Conservation (phyloP, 2,113 vertebrate species). For the Urocolius indicus region DNA sequence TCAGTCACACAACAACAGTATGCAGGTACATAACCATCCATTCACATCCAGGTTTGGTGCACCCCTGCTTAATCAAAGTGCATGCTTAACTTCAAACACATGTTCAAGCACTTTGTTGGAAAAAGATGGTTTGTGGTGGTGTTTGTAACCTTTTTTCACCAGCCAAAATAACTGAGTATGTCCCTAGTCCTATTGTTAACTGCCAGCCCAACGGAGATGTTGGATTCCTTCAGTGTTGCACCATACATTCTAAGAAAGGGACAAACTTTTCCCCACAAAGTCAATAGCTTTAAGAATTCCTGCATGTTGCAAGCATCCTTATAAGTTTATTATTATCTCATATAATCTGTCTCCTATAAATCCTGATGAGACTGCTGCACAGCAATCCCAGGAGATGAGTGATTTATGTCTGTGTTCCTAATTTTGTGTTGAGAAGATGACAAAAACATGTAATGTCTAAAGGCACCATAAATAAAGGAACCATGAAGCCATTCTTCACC, state of each 20-base stretch:
- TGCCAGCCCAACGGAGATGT: constrained; percentile 1
- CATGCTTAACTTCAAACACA: constrained; percentile 51
- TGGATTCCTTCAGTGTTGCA: constrained; percentile 18
- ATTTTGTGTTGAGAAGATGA: constrained; percentile 29
- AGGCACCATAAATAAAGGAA: constrained; percentile 33
- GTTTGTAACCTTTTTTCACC: constrained; percentile 38
- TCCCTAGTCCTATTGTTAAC: neutral
- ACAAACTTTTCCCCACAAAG: neutral
- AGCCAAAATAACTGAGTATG: constrained; percentile 41
- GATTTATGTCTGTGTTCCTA: constrained; percentile 35
- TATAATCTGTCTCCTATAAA: constrained; percentile 14
- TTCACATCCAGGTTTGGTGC: neutral
- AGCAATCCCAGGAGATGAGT: constrained; percentile 21
- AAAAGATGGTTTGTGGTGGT: neutral
- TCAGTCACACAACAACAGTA: neutral
- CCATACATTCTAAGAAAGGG: neutral
- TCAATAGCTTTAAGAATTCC: neutral
- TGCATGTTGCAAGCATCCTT: constrained; percentile 9
- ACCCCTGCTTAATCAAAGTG: constrained; percentile 12
- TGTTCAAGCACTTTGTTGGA: constrained; percentile 23
- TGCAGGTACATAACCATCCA: neutral
- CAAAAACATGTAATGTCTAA: constrained; percentile 36
- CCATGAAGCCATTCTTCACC: constrained; percentile 54
- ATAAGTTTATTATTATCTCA: constrained; percentile 36
- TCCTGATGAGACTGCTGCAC: neutral